A percentile compares a stretch with the other conserved stretches of the same genome.
These are phyloP conservation scores for Anolis apletophallus DNA, from an alignment of 2,797 vertebrate species.

Conservation along the genomic window DNA sequence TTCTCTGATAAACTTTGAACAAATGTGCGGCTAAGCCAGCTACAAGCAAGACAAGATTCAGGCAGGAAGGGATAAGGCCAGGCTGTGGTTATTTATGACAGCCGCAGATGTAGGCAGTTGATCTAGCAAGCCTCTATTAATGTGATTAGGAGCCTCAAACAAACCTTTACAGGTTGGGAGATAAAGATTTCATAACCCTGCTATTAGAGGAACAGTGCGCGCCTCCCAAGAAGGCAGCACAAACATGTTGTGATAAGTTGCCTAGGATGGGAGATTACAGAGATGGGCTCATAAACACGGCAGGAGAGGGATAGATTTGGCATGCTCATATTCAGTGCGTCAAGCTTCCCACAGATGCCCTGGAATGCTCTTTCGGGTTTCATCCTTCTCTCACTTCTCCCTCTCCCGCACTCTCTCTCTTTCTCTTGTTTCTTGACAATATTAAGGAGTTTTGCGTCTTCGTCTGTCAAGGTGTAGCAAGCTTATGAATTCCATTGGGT, in stretches of 20 bases:
- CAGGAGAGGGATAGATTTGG: background rate
- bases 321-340: background rate
- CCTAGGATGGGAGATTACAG: background rate
- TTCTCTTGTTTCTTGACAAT: too few species aligned
- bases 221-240: background rate
- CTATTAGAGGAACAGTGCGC: background rate
- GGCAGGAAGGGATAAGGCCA: background rate
- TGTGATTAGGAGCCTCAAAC: background rate
- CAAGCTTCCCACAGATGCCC: slow-evolving; percentile 3
- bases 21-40: too few species aligned
- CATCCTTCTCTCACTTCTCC: too few species aligned
- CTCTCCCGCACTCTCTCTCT: too few species aligned
- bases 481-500: too few species aligned
- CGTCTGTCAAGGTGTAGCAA: too few species aligned
- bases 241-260: background rate
- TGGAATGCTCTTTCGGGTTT: background rate
- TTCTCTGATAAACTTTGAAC: too few species aligned
- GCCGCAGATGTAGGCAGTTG: too few species aligned
- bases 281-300: slow-evolving; percentile 29
- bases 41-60: background rate
- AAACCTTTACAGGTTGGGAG: slow-evolving; percentile 24
- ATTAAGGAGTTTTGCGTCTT: too few species aligned
- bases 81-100: background rate
- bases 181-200: background rate
- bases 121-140: too few species aligned